Base-by-base conservation (phyloP, 2,888 invertebrate genomes). In the Cybosia mesomella region DNA sequence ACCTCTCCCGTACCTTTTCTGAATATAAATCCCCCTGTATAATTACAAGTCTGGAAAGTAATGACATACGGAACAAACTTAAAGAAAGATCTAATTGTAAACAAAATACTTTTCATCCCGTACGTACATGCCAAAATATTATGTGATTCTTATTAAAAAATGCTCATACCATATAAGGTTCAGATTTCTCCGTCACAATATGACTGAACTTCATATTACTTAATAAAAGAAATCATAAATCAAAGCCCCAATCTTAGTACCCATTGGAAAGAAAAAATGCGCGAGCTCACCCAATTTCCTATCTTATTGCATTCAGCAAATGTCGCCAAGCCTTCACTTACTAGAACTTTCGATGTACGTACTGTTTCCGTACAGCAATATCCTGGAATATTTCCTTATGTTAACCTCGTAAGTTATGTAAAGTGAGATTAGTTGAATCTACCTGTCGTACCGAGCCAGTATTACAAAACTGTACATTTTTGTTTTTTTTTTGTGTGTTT, bases 241-340 rank as follows among this genome's bases (percentile, higher is more conserved):
- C 43, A n/a, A 18, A 9, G 28, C 3, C 7, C n/a, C 28, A 4
- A 13, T 10, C 5, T 21, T 39, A 4, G 8, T 39, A 1, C 4
- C 18, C 43, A 49, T 49, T 61, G 43, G n/a, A 54, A 54, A 43
- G 11, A 28, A 49, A 18, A 22, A 24, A 3, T 2, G 15, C 3
- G 15, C 9, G 15, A 49, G 28, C 28, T 49, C 11, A 28, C 2
- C 28, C 28, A 18, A 61, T 49, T 43, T 60, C 22, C 11, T 15
- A 62, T 62, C 32, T 34, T 62, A 62, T 62, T 62, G 34, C 53
- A 21, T 54, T 8, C 21, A 9, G 15, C 62, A 62, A 32, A 54
- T 62, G 53, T n/a, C 32, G 18, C 34, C 15, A 32, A 49, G 32
- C n/a, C 54, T 54, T 62, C n/a, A n/a, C 28, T 18, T 43, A 43